phyloP scores from a whole-genome alignment of 2,888 invertebrate genomes.

The Tupiocoris notatus region DNA sequence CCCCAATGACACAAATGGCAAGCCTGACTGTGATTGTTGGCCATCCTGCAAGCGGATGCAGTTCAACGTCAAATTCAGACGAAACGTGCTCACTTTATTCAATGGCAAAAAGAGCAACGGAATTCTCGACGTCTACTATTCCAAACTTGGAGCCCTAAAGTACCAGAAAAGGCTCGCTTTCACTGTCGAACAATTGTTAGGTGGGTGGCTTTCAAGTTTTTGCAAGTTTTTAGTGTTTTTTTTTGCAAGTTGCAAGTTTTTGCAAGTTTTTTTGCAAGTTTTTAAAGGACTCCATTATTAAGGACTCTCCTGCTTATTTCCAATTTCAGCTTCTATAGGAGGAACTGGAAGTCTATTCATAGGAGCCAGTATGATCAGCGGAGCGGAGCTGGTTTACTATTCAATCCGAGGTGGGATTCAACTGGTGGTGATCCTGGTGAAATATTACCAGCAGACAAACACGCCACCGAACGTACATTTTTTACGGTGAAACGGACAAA shows the following conservation, averaged over 20 bases:
- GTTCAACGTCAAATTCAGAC: slow-evolving; percentile 49
- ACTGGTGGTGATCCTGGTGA: not conserved
- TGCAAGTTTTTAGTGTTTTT: too few species aligned
- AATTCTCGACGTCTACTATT: slow-evolving; percentile 50
- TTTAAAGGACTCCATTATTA: too few species aligned
- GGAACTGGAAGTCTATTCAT: slow-evolving; percentile 51
- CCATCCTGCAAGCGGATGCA: slow-evolving; percentile 50
- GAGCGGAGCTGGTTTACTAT: slow-evolving; percentile 50
- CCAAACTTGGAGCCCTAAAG: slow-evolving; percentile 50
- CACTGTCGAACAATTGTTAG: slow-evolving; percentile 49
- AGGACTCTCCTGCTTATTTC: too few species aligned
- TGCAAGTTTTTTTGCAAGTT: too few species aligned
- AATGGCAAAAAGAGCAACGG: slow-evolving; percentile 46
- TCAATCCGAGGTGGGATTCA: slow-evolving; percentile 15
- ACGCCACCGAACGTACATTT: not conserved
- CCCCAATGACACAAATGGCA: not conserved
- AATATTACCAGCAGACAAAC: not conserved
- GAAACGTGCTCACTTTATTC: slow-evolving; percentile 45
- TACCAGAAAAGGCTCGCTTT: slow-evolving; percentile 50
- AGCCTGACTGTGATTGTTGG: slow-evolving; percentile 47
- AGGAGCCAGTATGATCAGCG: slow-evolving; percentile 50
- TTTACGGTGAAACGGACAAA: not conserved
- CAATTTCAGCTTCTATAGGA: slow-evolving; percentile 51
- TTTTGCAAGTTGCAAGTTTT: too few species aligned
- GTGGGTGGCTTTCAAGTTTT: too few species aligned